Conservation (phyloP, 2,888 invertebrate species). For the Plagodis pulveraria region DNA sequence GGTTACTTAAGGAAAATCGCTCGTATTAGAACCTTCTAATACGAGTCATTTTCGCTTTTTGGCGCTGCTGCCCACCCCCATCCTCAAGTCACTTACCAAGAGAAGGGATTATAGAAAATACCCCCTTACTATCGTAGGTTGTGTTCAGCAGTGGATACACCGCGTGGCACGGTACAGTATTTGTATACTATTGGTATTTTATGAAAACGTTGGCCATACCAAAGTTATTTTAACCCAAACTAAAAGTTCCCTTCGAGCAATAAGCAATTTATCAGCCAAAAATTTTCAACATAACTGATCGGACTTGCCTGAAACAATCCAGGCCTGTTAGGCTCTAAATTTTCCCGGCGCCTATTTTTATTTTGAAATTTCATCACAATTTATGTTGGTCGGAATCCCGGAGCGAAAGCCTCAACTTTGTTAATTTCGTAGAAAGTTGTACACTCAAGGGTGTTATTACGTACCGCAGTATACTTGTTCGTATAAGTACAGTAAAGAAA, state of each 20-base stretch:
- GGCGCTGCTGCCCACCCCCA: too few species aligned
- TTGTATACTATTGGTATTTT: too few species aligned
- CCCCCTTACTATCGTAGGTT: too few species aligned
- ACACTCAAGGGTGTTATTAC: slow-evolving; percentile 72
- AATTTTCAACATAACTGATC: slow-evolving; percentile 26
- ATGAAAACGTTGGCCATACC: too few species aligned
- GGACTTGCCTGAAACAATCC: slow-evolving; percentile 41
- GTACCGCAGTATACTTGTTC: slow-evolving; percentile 31
- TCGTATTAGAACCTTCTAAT: too few species aligned
- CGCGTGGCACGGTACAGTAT: too few species aligned
- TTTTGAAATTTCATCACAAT: slow-evolving; percentile 77
- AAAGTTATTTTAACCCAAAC: background rate
- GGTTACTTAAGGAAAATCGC: too few species aligned
- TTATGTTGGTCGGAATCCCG: slow-evolving; percentile 67
- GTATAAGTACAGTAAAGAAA: slow-evolving; percentile 17
- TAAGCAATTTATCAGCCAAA: slow-evolving; percentile 19
- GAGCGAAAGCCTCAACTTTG: slow-evolving; percentile 71
- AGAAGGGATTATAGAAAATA: too few species aligned
- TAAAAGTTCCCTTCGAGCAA: background rate
- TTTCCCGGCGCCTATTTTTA: slow-evolving; percentile 63
- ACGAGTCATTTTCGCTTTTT: too few species aligned
- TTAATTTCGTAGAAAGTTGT: slow-evolving; percentile 78
- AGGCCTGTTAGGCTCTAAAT: slow-evolving; percentile 48
- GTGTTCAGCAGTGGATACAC: too few species aligned
- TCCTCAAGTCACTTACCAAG: too few species aligned